Conservation (phyloP, 1,140 invertebrate genomes). For the Procambarus virginalis region DNA sequence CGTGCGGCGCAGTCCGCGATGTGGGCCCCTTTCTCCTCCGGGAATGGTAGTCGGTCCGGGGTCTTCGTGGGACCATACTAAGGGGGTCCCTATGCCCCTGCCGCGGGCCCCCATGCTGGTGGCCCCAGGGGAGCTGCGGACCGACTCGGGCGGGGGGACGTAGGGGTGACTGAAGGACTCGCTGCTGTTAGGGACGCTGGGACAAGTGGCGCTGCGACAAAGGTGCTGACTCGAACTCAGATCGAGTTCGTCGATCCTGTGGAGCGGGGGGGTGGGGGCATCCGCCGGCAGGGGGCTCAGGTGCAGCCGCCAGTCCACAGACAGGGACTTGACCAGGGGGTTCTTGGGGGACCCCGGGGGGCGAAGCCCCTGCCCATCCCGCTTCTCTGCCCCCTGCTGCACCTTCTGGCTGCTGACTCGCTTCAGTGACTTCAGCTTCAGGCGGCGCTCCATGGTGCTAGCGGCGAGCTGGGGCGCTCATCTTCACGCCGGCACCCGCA, state of each 20-base stretch:
- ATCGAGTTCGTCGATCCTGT: slow-evolving; percentile 54
- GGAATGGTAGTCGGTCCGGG: slow-evolving; percentile 47
- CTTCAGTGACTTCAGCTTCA: slow-evolving; percentile 65
- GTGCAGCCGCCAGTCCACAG: slow-evolving; percentile 60
- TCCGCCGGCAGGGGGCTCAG: slow-evolving; percentile 69
- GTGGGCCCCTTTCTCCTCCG: slow-evolving; percentile 35
- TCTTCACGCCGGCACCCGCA: slow-evolving; percentile 19
- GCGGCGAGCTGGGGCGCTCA: background rate
- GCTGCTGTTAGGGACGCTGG: slow-evolving; percentile 70
- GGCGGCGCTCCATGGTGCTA: slow-evolving; percentile 49
- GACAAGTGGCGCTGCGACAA: slow-evolving; percentile 57
- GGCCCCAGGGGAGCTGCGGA: slow-evolving; percentile 74
- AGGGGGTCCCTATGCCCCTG: slow-evolving; percentile 71
- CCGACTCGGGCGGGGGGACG: slow-evolving; percentile 73
- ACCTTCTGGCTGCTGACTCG: slow-evolving; percentile 61
- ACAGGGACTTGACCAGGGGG: slow-evolving; percentile 55
- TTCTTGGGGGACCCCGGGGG: slow-evolving; percentile 55
- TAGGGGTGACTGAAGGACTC: slow-evolving; percentile 50
- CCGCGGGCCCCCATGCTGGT: background rate
- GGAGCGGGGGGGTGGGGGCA: slow-evolving; percentile 45
- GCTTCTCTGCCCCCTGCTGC: slow-evolving; percentile 52
- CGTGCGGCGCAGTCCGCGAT: slow-evolving; percentile 50
- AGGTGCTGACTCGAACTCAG: slow-evolving; percentile 58
- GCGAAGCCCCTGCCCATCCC: slow-evolving; percentile 53
- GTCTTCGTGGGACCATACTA: slow-evolving; percentile 41